These are phyloP conservation scores for Troilus luridus DNA, from an alignment of 2,888 invertebrate genomes.

Conservation along the genomic window DNA sequence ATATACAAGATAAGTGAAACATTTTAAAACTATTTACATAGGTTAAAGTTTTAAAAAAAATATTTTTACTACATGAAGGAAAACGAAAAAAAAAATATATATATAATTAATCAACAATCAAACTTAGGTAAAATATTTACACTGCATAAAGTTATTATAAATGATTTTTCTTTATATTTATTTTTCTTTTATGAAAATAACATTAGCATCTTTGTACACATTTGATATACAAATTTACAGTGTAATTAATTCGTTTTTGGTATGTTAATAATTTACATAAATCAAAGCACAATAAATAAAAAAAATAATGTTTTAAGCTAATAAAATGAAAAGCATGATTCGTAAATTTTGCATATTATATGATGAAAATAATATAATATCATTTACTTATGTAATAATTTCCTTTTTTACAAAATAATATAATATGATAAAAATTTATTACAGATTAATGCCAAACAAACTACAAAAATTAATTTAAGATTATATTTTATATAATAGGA, in stretches of 20 bases:
- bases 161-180: background rate
- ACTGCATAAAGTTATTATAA: background rate
- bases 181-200: slow-evolving; percentile 10
- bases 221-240: slow-evolving; percentile 20
- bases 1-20: background rate
- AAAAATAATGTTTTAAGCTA: background rate
- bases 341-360: background rate
- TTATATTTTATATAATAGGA: too few relatives aligned
- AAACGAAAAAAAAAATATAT: background rate
- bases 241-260: background rate
- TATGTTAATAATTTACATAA: background rate
- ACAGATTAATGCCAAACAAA: background rate
- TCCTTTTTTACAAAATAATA: background rate
- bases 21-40: background rate
- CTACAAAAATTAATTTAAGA: too few relatives aligned
- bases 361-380: background rate
- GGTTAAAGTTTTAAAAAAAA: background rate
- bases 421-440: too few relatives aligned
- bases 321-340: background rate
- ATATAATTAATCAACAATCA: background rate
- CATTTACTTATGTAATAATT: background rate
- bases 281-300: background rate
- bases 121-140: background rate
- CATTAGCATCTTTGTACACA: background rate
- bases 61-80: background rate